Evolutionary conservation across 2,888 invertebrate genomes (phyloP), one percentile per base, ranked within the genome.

Genomic region (Ypsolopha scabrella): DNA sequence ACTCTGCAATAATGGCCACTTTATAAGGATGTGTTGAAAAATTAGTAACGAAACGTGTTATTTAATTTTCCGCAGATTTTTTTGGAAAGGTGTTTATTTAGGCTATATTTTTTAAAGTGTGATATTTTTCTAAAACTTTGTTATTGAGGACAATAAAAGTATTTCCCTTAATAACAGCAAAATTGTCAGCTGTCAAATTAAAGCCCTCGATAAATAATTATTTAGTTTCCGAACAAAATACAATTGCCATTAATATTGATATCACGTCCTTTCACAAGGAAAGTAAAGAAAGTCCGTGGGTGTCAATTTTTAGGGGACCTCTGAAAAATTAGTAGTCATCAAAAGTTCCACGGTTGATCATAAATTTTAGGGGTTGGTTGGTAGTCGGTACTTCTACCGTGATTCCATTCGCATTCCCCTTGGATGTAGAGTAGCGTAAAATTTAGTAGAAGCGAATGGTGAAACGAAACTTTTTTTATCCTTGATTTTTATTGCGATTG

Each of bases 301-400:
- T 33, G 41, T 39, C 39, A 47, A 47, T 36, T 66, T 60, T 46
- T 54, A 62, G 58, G 62, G 58, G 55, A 58, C 67, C 62, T 58
- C 64, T 75, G 73, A 76, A 79, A 81, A 81, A 79, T 79, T 80
- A 70, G 74, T 68, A 78, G 77, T 74, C 79, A 72, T 75, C 72
- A 72, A 73, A 73, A 70, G 75, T 74, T 72, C 68, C 62, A 62
- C 65, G 63, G 61, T 63, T 71, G 69, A 68, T 74, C 75, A 80
- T 83, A 83, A 80, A 81, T 81, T 81, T 72, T 60, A 68, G 70
- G 72, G 37, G 47, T n/a, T 11, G 35, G 47, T n/a, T 34, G 13
- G 45, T 34, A n/a, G 24, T 24, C 24, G 33, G 34, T 24, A 34
- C 45, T 13, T 33, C 46, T 46, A 67, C 69, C 72, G 72, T 79